Conservation (phyloP, 2,113 vertebrate genomes). For the Steatornis caripensis region DNA sequence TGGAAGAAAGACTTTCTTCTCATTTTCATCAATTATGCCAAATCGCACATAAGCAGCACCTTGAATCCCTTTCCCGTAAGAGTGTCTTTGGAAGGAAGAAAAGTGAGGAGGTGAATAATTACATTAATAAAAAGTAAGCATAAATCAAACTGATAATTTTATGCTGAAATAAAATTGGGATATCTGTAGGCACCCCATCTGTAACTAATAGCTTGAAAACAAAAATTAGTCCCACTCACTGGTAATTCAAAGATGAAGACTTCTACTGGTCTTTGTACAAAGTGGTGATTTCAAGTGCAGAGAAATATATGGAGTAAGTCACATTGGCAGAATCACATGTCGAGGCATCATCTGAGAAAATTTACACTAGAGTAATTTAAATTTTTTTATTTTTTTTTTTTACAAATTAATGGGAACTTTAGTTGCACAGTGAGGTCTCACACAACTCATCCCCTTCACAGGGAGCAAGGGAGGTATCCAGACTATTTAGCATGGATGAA, state of each 20-base stretch:
- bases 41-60: conserved; percentile 70
- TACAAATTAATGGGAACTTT: not conserved
- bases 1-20: conserved; percentile 54
- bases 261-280: not conserved
- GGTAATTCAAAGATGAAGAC: not conserved
- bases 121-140: not conserved
- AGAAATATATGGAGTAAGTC: not conserved
- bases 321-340: not conserved
- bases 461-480: not conserved
- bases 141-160: not conserved
- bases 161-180: not conserved
- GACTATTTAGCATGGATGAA: not conserved
- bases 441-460: not conserved
- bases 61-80: conserved; percentile 68
- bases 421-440: not conserved
- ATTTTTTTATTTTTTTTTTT: not conserved
- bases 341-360: not conserved
- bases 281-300: not conserved
- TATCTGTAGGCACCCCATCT: not conserved
- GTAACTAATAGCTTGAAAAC: not conserved
- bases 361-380: not conserved
- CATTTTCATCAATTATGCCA: conserved; percentile 54
- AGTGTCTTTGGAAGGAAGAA: conserved; percentile 57
- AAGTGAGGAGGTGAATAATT: not conserved
- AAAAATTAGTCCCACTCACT: not conserved